Percentiles rank a stretch among this genome's conserved stretches.
Evolutionary conservation across 2,797 vertebrate species (phyloP).

Genomic region (Centropyge bicolor): DNA sequence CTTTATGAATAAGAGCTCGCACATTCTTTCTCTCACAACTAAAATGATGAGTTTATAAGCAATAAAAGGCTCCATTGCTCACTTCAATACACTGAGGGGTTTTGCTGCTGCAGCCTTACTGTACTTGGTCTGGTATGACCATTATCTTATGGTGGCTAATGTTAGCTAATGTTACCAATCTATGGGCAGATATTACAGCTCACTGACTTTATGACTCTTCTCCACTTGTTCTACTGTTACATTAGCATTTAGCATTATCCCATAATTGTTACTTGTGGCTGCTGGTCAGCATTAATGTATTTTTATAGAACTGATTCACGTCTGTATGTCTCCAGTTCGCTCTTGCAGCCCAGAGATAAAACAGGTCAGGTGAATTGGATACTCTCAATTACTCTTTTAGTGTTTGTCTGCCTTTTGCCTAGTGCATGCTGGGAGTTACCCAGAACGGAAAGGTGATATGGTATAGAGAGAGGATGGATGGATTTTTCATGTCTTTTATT

Average conservation of each 20-base stretch:
- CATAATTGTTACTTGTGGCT: background rate
- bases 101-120: background rate
- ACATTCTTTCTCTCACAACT: slow-evolving; percentile 8
- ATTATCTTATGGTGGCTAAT: background rate
- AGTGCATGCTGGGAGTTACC: slow-evolving; percentile 8
- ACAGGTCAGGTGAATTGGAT: slow-evolving; percentile 2
- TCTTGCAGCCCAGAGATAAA: slow-evolving; percentile 6
- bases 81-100: background rate
- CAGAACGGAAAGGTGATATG: background rate
- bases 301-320: background rate
- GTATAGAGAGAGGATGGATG: slow-evolving; percentile 13
- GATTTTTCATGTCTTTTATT: slow-evolving; percentile 28
- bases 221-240: too few relatives aligned
- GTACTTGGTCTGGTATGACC: background rate
- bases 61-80: slow-evolving; percentile 5
- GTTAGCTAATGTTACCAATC: background rate
- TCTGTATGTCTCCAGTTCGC: background rate
- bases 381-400: background rate
- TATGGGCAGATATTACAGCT: background rate
- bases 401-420: background rate
- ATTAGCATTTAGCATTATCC: too few relatives aligned
- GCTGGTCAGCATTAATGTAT: background rate
- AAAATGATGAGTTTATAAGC: background rate
- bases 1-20: background rate
- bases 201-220: background rate